Conservation (phyloP, 2,888 invertebrate genomes). For the Thumatha senex region DNA sequence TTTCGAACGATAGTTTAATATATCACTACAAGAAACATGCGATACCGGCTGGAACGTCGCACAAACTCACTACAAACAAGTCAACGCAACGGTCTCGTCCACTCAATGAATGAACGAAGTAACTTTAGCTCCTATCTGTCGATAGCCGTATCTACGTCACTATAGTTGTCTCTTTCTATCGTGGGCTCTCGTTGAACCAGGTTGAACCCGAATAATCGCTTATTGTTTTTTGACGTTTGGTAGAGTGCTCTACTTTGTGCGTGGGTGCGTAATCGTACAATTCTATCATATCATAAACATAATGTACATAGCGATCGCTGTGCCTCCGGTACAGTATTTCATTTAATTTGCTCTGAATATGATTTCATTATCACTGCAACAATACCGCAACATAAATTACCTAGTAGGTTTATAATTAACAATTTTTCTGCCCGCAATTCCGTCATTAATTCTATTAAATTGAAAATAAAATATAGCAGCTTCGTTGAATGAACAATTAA, state of each 20-base stretch:
- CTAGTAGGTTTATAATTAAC: not conserved
- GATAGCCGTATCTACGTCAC: constrained; percentile 31
- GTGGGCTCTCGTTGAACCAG: constrained; percentile 19
- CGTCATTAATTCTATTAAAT: too few relatives aligned
- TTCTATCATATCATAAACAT: not conserved
- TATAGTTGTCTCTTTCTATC: constrained; percentile 51
- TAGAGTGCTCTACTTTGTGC: not conserved
- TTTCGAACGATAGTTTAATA: constrained; percentile 33
- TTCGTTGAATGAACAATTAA: too few relatives aligned
- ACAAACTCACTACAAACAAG: constrained; percentile 12
- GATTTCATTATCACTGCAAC: not conserved
- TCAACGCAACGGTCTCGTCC: constrained; percentile 33
- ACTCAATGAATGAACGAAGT: constrained; percentile 42
- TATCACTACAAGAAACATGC: constrained; percentile 22
- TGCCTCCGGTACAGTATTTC: not conserved
- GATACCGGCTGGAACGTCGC: constrained; percentile 25
- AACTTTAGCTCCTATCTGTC: constrained; percentile 15
- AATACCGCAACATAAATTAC: too few relatives aligned
- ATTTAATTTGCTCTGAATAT: not conserved
- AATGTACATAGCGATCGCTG: too few relatives aligned
- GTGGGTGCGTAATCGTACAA: not conserved
- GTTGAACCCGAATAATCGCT: constrained; percentile 1
- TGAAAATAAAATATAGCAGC: too few relatives aligned
- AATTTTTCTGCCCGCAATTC: too few relatives aligned
- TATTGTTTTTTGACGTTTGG: not conserved